Evolutionary conservation across 2,797 vertebrate species (phyloP).

Genomic region (Falco berigora): DNA sequence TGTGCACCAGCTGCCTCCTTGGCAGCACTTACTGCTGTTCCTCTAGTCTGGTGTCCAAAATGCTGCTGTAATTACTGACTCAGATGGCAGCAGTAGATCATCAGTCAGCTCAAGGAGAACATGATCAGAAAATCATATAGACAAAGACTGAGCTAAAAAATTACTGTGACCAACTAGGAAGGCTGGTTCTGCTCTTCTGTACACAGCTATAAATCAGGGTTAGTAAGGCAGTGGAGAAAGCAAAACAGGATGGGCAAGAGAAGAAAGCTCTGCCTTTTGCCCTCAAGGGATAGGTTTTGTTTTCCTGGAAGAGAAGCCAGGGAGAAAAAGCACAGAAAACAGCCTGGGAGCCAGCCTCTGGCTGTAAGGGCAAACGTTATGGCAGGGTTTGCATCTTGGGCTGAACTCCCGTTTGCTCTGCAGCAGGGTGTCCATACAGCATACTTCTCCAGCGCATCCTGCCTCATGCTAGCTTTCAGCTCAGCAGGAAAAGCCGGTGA

Average conservation of each 20-base stretch:
- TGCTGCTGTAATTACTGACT: neutral
- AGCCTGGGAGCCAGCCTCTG: neutral
- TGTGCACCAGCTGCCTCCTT: neutral
- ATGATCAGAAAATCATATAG: neutral
- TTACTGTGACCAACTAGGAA: neutral
- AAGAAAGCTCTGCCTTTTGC: neutral
- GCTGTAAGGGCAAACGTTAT: neutral
- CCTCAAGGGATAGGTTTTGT: neutral
- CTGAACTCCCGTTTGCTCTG: neutral
- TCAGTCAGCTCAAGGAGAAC: neutral
- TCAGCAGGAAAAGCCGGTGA: neutral
- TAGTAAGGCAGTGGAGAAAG: neutral
- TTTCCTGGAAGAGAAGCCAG: neutral
- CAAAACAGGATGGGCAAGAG: neutral
- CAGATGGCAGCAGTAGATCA: neutral
- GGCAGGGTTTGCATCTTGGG: fast-evolving
- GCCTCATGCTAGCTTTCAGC: neutral
- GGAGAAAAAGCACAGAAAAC: neutral
- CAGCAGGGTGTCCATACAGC: neutral
- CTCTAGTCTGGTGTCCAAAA: neutral
- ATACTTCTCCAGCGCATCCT: neutral
- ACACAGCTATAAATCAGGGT: neutral
- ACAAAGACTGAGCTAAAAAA: neutral
- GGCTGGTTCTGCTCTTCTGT: neutral
- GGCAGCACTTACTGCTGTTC: neutral